Evolutionary conservation across 2,797 vertebrate genomes (phyloP), one percentile per base, ranked within the genome.

Genomic region (Chaetodon trifasciatus): DNA sequence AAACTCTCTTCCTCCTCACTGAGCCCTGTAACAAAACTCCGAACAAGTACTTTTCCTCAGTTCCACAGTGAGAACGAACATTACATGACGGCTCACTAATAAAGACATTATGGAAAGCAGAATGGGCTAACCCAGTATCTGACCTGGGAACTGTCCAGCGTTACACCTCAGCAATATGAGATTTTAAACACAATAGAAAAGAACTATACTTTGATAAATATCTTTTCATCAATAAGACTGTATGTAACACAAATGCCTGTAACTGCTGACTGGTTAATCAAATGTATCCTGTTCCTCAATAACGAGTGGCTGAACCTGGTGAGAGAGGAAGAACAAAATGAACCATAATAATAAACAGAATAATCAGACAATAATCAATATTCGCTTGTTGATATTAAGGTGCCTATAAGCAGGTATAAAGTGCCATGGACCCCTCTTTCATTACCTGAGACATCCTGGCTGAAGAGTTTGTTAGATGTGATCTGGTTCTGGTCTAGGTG

Each of bases 31-130:
- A 79, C 39, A 72, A 52, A 15, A 64, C 24, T 52, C 17, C 52
- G 58, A 61, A 37, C 3, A 8, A 32, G 42, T 24, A 3, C 16
- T 62, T 56, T 15, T 37, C 53, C 17, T 68, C 17, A 40, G 46
- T 24, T 67, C 32, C 7, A 19, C 28, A 2, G 32, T 58, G 57
- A 42, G 44, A 63, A 56, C 15, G 35, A 35, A 60, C 21, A 63
- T 39, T 58, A 23, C 12, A 67, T 61, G 49, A 23, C n/a, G 53
- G 21, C 69, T 77, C 32, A 47, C n/a, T 71, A 23, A 75, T n/a
- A 16, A 42, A 39, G 24, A 16, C 42, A 79, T 17, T 13, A 70
- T 21, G 17, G 24, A 19, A 56, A 58, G 47, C 6, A 50, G 21
- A 65, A 55, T 23, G 50, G 55, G 21, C 21, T 39, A 35, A 28